Conservation (phyloP, 2,797 vertebrate species). For the Syngnathus acus region DNA sequence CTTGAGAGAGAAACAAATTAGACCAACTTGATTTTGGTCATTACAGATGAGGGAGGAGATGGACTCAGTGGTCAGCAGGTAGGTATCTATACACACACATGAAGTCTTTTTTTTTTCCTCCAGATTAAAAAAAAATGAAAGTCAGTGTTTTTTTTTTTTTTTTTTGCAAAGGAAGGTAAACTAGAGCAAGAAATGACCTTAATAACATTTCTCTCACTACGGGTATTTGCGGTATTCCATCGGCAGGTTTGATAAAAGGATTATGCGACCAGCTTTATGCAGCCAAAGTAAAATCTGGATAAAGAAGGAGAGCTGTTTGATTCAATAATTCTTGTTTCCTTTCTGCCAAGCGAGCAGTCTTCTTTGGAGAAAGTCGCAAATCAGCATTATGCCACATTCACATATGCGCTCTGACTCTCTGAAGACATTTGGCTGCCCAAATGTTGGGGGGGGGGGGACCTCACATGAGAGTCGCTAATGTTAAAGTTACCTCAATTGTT, state of each 20-base stretch:
- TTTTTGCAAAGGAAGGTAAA: slow-evolving; percentile 48
- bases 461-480: too few species aligned
- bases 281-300: slow-evolving; percentile 69
- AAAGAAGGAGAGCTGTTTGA: slow-evolving; percentile 66
- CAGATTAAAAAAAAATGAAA: slow-evolving; percentile 50
- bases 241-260: slow-evolving; percentile 73
- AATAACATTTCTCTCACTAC: slow-evolving; percentile 67
- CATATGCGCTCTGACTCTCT: slow-evolving; percentile 43
- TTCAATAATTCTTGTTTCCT: slow-evolving; percentile 77
- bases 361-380: slow-evolving; percentile 66
- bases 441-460: background rate
- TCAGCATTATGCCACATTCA: slow-evolving; percentile 76
- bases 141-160: slow-evolving; percentile 16
- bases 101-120: slow-evolving; percentile 65
- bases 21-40: slow-evolving; percentile 34
- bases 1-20: background rate
- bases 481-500: too few species aligned
- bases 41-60: slow-evolving; percentile 60
- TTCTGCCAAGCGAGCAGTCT: slow-evolving; percentile 70
- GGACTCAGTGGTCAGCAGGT: background rate
- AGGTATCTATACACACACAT: slow-evolving; percentile 44
- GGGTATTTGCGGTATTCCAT: slow-evolving; percentile 67
- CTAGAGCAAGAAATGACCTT: slow-evolving; percentile 70
- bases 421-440: slow-evolving; percentile 12
- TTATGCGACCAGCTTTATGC: slow-evolving; percentile 69